Evolutionary conservation across 1,140 invertebrate species (phyloP), one percentile per base, ranked within the genome.

Genomic region (Trachelipus rathkii): DNA sequence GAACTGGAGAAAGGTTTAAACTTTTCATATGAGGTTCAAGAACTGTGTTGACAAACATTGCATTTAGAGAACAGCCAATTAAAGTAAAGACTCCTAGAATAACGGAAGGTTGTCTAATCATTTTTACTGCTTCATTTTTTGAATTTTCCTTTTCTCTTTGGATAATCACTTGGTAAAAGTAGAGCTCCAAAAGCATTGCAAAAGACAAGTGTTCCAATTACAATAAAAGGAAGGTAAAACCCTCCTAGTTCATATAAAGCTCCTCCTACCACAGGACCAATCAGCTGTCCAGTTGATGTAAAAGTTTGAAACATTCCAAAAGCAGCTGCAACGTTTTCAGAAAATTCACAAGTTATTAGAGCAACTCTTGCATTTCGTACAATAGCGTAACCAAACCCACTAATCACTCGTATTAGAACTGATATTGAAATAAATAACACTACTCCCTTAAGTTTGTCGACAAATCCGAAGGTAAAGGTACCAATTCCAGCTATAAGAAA

Each of bases 31-130:
- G n/a, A 83, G 92, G 92, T 82, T 94, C 92, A 7, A 95, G 85
- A 0, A 92, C 93, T 0, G 92, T 92, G 83, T 91, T 90, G 2
- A 93, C 84, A 85, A 94, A 94, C 72, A 92, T 92, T 60, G 94
- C 93, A 81, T 91, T 92, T 85, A 91, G 89, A 75, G 92, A 92
- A 0, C 91, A 91, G 0, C 88, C 89, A 70, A 92, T 88, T 79
- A 93, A 91, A 79, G 89, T 91, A 50, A 87, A 85, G 23, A 90
- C 87, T 8, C 91, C 88, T 21, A 93, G 82, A 72, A 83, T 81
- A 33, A 84, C 83, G 19, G 85, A 78, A 8, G 83, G 83, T 10
- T 85, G 82, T 15, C 46, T 50, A 9, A 50, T 9, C 9, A 50
- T 9, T 19, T 82, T 82, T 44, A 84, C 83, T 13, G 84, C n/a